These are phyloP conservation scores for Halcyon senegalensis DNA, from an alignment of 2,113 vertebrate species.

Conservation along the genomic window DNA sequence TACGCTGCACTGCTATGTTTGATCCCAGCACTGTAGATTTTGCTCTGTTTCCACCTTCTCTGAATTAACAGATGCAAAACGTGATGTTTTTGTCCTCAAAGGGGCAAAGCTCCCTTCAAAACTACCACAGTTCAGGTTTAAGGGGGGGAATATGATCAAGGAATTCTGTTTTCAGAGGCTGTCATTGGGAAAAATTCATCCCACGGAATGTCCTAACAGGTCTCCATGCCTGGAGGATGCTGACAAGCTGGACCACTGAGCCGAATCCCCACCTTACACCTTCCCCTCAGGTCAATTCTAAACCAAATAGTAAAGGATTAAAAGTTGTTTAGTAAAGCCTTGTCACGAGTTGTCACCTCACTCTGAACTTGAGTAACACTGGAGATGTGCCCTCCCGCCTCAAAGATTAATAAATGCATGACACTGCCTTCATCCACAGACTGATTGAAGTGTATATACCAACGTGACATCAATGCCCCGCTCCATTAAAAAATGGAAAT, in stretches of 20 bases:
- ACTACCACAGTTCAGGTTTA: not conserved
- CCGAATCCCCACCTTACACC: rapidly evolving
- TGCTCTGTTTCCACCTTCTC: not conserved
- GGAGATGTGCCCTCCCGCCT: not conserved
- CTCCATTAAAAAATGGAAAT: not conserved
- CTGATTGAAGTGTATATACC: rapidly evolving
- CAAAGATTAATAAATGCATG: not conserved
- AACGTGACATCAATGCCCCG: not conserved
- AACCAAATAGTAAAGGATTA: not conserved
- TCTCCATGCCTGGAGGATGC: not conserved
- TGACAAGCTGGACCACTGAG: not conserved
- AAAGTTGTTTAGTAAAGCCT: not conserved
- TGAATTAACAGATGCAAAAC: rapidly evolving
- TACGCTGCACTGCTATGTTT: rapidly evolving
- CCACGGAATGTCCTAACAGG: rapidly evolving
- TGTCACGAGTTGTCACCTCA: not conserved
- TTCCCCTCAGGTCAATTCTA: not conserved
- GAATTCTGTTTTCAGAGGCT: not conserved
- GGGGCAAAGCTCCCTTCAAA: not conserved
- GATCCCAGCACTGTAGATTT: rapidly evolving
- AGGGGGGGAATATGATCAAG: not conserved
- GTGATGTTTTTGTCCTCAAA: rapidly evolving
- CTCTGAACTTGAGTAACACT: not conserved
- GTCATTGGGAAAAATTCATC: not conserved
- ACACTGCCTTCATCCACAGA: not conserved